Evolutionary conservation across 64 coral and sea anemone species (phyloP), one percentile per base, ranked within the genome.

Genomic region (Dendronephthya gigantea): DNA sequence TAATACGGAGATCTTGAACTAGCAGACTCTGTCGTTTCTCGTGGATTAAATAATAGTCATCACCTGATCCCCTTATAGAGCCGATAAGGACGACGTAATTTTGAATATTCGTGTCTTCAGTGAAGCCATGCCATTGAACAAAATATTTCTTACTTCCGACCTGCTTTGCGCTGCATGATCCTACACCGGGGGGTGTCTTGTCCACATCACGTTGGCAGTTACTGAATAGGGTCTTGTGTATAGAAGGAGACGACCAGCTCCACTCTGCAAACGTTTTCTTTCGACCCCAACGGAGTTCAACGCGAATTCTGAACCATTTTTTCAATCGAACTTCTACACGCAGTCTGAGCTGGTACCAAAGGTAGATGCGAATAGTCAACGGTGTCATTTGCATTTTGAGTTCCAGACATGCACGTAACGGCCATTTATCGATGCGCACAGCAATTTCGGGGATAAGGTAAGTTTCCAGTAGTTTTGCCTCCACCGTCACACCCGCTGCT

Each of bases 231-330:
- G 89, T 98, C 17, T 90, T 87, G 2, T 98, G 89, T 1, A 98
- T 91, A 0, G 87, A 83, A 38, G 69, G 91, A 0, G 94, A 91
- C 10, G 91, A 91, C 94, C 94, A 97, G 89, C 89, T 91, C 94
- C 94, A 97, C 43, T 97, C 94, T 9, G 87, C 90, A 0, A 97
- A n/a, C 7, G 94, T 97, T 88, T 97, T 97, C 87, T 91, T 93
- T 9, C 87, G 87, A 36, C 94, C 93, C 94, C 94, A 97, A 39
- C 82, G 81, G 22, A 93, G 91, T 40, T 86, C 84, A 32, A 98
- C 83, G 37, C 95, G 93, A 30, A 92, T 93, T 15, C 84, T 76
- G 34, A 90, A 91, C 45, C 87, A 49, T 79, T 79, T 79, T 84
- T 86, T 84, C 35, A 90, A 89, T 65, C 37, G 83, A 36, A 98